phyloP scores from a whole-genome alignment of 2,797 vertebrate genomes.

The Alcedo atthis region DNA sequence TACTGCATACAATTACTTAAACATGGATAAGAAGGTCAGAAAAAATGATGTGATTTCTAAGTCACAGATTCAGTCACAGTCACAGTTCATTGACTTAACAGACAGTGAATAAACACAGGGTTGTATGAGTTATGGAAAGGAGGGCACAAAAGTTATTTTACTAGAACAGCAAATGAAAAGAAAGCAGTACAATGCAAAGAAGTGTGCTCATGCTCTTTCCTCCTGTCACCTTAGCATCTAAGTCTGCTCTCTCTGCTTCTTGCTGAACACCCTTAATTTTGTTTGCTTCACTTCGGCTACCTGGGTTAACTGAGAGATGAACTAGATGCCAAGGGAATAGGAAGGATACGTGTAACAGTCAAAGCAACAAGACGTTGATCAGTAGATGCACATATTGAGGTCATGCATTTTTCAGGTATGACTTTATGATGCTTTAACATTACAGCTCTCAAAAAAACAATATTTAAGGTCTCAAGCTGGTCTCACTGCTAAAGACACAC shows the following conservation, averaged over 20 bases:
- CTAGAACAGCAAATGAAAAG: not conserved
- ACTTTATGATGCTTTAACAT: not conserved
- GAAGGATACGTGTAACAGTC: not conserved
- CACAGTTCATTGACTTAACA: not conserved
- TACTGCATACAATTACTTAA: not conserved
- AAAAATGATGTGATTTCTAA: not conserved
- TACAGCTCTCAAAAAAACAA: not conserved
- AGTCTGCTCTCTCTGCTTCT: not conserved
- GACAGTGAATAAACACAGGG: not conserved
- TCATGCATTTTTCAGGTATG: not conserved
- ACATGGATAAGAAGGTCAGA: not conserved
- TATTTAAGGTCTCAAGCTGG: not conserved
- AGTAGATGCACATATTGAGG: not conserved
- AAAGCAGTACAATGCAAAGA: not conserved
- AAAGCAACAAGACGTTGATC: not conserved
- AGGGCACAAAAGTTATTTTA: not conserved
- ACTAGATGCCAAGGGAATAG: not conserved
- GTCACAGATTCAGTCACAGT: not conserved
- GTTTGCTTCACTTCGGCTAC: not conserved
- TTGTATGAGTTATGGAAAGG: not conserved
- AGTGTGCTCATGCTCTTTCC: not conserved
- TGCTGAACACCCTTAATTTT: not conserved
- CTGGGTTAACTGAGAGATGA: not conserved
- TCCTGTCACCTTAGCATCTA: not conserved
- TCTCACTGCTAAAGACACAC: not conserved